These are phyloP conservation scores for Kryptopterus vitreolus DNA, from an alignment of 2,797 vertebrate species.

Conservation along the genomic window DNA sequence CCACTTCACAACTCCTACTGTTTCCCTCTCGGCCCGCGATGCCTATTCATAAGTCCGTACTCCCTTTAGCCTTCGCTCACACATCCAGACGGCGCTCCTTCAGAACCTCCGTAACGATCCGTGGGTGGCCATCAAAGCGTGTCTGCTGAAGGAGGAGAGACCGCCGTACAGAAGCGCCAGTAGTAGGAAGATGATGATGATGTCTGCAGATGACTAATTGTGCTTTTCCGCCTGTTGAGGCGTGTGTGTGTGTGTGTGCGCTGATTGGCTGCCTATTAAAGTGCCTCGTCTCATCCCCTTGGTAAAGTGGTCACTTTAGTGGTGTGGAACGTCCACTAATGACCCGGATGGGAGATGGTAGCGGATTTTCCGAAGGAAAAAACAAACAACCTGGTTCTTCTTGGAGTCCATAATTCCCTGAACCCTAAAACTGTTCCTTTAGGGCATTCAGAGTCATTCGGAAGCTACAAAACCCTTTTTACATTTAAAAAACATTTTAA, in stretches of 20 bases:
- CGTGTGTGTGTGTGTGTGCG: conserved; percentile 42
- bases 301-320: neutral
- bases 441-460: too few species aligned
- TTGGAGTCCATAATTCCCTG: neutral
- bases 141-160: conserved; percentile 15
- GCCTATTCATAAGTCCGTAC: conserved; percentile 30
- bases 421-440: neutral
- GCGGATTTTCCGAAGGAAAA: neutral
- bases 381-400: neutral
- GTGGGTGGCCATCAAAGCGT: conserved; percentile 44
- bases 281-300: conserved; percentile 30
- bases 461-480: too few species aligned
- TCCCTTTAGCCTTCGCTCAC: conserved; percentile 21
- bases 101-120: conserved; percentile 17
- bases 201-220: conserved; percentile 49
- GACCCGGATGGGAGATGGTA: neutral
- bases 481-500: too few species aligned
- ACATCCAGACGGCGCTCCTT: conserved; percentile 31
- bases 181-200: conserved; percentile 29
- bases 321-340: neutral
- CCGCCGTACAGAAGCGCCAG: conserved; percentile 34
- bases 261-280: conserved; percentile 37
- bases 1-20: conserved; percentile 17
- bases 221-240: conserved; percentile 29
- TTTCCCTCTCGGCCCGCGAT: conserved; percentile 9